A percentile compares a stretch with the other conserved stretches of the same genome.
Conservation (phyloP, 2,113 vertebrate species). For the Amphiprion ocellaris region DNA sequence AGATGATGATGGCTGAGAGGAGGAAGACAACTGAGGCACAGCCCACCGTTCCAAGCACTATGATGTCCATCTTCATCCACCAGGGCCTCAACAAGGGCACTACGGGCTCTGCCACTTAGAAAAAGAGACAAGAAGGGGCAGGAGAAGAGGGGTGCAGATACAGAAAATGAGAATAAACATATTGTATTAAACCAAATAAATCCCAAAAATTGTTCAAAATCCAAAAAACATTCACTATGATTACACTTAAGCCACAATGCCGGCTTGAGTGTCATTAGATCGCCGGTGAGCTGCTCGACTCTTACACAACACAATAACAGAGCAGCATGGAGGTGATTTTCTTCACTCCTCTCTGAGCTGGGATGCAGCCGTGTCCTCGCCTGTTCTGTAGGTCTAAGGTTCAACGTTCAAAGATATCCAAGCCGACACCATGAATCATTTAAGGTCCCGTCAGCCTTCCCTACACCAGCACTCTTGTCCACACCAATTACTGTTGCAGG, state of each 20-base stretch:
- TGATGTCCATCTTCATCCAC: conserved; percentile 93
- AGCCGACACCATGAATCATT: conserved; percentile 77
- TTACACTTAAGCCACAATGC: not conserved
- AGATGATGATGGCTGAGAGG: conserved; percentile 94
- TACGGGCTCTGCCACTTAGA: conserved; percentile 86
- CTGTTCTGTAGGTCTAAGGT: conserved; percentile 67
- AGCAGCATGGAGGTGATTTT: conserved; percentile 27
- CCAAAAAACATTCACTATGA: not conserved
- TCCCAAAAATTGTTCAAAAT: not conserved
- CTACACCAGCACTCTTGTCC: conserved; percentile 72
- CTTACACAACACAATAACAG: conserved; percentile 39
- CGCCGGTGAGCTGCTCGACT: not conserved
- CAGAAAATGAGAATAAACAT: conserved; percentile 26
- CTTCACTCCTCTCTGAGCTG: conserved; percentile 26
- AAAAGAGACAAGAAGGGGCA: conserved; percentile 41
- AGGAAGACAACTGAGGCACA: conserved; percentile 91
- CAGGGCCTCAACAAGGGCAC: conserved; percentile 89
- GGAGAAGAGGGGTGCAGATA: conserved; percentile 31
- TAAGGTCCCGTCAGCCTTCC: conserved; percentile 69
- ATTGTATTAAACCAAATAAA: not conserved
- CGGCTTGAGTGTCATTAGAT: not conserved
- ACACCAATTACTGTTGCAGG: conserved; percentile 73
- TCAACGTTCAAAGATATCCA: conserved; percentile 76
- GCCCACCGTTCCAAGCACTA: conserved; percentile 90
- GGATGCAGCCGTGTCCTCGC: conserved; percentile 44